Evolutionary conservation across 2,113 vertebrate species (phyloP).

Genomic region (Ammodytes marinus): DNA sequence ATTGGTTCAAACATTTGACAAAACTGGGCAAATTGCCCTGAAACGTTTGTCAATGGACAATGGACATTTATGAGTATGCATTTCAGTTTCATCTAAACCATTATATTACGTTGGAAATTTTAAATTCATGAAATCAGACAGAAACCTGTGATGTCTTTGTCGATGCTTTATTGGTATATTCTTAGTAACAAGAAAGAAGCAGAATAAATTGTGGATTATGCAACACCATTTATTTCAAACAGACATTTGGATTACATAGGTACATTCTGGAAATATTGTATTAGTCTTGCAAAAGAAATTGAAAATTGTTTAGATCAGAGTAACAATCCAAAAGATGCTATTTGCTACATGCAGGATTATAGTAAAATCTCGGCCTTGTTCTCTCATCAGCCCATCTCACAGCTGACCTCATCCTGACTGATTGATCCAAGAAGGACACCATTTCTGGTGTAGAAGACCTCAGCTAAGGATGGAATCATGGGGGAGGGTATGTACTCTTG

Average conservation of each 20-base stretch:
- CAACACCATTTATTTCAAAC: not conserved
- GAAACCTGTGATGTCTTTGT: conserved; percentile 35
- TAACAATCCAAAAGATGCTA: not conserved
- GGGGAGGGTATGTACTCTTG: conserved; percentile 71
- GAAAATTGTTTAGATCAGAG: not conserved
- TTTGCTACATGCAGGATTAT: not conserved
- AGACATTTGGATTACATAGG: not conserved
- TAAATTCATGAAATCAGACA: not conserved
- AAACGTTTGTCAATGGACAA: too few relatives aligned
- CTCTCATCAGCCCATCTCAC: not conserved
- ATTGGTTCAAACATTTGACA: not conserved
- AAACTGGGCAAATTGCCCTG: too few relatives aligned
- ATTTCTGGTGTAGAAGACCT: conserved; percentile 70
- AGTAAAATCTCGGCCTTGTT: not conserved
- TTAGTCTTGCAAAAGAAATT: not conserved
- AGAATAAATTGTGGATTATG: conserved; percentile 1
- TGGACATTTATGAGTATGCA: not conserved
- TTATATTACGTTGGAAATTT: not conserved
- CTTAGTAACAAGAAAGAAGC: not conserved
- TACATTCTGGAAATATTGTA: too few relatives aligned
- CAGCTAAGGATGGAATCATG: conserved; percentile 50
- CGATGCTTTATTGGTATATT: conserved; percentile 51
- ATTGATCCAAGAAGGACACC: conserved; percentile 54
- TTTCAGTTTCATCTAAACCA: not conserved
- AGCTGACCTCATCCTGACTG: not conserved